These are phyloP conservation scores for Agelas oroides DNA, from an alignment of 37 sponge, comb jelly and placozoan genomes.

Conservation along the genomic window DNA sequence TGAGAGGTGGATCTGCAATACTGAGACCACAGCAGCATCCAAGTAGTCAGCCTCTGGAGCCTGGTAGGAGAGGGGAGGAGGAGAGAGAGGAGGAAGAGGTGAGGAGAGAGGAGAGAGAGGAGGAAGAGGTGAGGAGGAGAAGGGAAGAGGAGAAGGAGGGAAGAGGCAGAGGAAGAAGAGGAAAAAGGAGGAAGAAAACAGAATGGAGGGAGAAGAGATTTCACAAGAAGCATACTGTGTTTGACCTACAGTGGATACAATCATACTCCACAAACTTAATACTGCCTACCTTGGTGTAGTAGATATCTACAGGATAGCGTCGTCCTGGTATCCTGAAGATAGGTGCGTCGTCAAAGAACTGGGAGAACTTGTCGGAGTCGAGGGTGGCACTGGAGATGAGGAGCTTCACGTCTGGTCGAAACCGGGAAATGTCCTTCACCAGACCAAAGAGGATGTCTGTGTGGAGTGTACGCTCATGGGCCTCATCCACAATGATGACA, in stretches of 20 bases:
- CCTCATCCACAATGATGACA: slow-evolving; percentile 98
- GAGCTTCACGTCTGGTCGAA: slow-evolving; percentile 94
- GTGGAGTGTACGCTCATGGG: slow-evolving; percentile 98
- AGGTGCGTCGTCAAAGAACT: slow-evolving; percentile 99
- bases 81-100: not conserved
- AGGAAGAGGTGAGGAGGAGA: not conserved
- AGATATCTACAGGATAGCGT: slow-evolving; percentile 97
- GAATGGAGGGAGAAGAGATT: too few species aligned
- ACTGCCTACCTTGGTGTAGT: slow-evolving; percentile 97
- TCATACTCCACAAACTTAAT: too few species aligned
- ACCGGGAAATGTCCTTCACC: slow-evolving; percentile 97
- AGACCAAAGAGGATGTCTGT: slow-evolving; percentile 98
- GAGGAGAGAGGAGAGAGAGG: too few species aligned
- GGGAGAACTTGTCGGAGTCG: slow-evolving; percentile 97
- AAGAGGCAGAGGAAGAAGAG: too few species aligned
- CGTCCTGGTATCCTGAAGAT: slow-evolving; percentile 99
- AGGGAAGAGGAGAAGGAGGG: not conserved
- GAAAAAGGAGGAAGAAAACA: not conserved
- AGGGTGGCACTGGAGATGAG: slow-evolving; percentile 99
- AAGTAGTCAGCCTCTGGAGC: slow-evolving; percentile 99
- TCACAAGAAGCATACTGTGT: too few species aligned
- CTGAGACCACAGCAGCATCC: slow-evolving; percentile 96
- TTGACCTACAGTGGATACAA: too few species aligned
- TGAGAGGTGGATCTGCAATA: slow-evolving; percentile 97
- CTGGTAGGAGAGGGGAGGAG: slow-evolving; percentile 29